Evolutionary conservation across 1,140 invertebrate genomes (phyloP).

Genomic region (Musca domestica): DNA sequence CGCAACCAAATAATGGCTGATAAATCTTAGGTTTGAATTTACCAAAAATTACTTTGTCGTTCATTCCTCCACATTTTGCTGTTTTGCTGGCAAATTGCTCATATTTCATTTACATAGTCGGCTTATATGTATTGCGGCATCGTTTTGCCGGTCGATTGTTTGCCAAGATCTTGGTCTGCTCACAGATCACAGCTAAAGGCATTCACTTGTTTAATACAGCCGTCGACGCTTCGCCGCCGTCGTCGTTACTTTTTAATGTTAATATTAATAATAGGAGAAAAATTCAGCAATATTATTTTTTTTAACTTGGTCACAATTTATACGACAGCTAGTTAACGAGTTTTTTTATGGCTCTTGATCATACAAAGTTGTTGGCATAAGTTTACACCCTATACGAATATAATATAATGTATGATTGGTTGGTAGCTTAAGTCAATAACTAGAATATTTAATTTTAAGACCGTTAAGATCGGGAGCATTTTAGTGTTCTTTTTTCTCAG

Average conservation of each 20-base stretch:
- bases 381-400: too few species aligned
- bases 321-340: slow-evolving; percentile 20
- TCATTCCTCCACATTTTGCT: neutral
- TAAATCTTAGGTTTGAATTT: neutral
- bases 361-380: too few species aligned
- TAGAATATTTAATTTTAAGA: too few species aligned
- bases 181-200: neutral
- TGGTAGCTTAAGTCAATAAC: too few species aligned
- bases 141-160: neutral
- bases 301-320: slow-evolving; percentile 21
- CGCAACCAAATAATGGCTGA: too few species aligned
- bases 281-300: slow-evolving; percentile 14
- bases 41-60: slow-evolving; percentile 12
- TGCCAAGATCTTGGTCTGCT: neutral
- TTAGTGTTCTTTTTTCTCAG: too few species aligned
- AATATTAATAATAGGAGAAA: neutral
- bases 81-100: slow-evolving; percentile 10
- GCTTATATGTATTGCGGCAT: slow-evolving; percentile 1
- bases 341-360: neutral
- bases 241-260: slow-evolving; percentile 1
- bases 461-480: too few species aligned
- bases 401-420: too few species aligned
- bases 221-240: neutral
- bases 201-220: slow-evolving; percentile 6
- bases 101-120: slow-evolving; percentile 18